Base-by-base conservation (phyloP, 2,797 vertebrate species). In the Lycodopsis pacificus region DNA sequence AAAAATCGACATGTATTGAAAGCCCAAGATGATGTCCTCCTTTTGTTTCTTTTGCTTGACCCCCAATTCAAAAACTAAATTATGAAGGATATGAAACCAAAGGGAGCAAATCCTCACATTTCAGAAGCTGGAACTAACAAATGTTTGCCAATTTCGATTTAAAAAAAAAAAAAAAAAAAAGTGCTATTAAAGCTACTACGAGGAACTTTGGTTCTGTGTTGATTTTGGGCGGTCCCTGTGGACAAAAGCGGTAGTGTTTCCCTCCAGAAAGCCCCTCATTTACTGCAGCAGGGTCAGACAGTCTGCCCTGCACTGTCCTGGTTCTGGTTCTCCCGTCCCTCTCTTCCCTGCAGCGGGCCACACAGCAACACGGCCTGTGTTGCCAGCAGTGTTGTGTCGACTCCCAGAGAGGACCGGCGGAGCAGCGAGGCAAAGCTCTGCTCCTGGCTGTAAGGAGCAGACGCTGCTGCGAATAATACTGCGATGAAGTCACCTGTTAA, bases 401-500 rank as follows among this genome's bases (percentile, higher is more conserved):
- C 13, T 14, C 38, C 38, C 38, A 13, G 38, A 12, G 38, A 3
- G 36, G 36, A 38, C 36, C 8, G 36, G 36, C 36, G 11, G 38
- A 13, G 38, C 9, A 38, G 38, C 38, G 38, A 40, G 38, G 38
- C 38, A 40, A 40, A 44, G 42, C 42, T 44, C 40, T 42, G 36
- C 36, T 38, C 36, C 36, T 38, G 36, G 36, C 36, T 38, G 36
- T 0, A 38, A 3, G 36, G 36, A 36, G 36, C 32, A 32, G 34
- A 36, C 1, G 3, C 36, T 36, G 9, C 9, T 36, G 36, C 36
- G 25, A 25, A 25, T 25, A 25, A 25, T 25, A 14, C 61, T 22
- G 36, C 2, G 4, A 61, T 73, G 71, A 64, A 30, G 73, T 80
- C 69, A 82, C 13, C 38, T 67, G 58, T 49, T 83, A 74, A 44